Evolutionary conservation across 2,797 vertebrate genomes (phyloP), one percentile per base, ranked within the genome.

Genomic region (Cetoscarus ocellatus): DNA sequence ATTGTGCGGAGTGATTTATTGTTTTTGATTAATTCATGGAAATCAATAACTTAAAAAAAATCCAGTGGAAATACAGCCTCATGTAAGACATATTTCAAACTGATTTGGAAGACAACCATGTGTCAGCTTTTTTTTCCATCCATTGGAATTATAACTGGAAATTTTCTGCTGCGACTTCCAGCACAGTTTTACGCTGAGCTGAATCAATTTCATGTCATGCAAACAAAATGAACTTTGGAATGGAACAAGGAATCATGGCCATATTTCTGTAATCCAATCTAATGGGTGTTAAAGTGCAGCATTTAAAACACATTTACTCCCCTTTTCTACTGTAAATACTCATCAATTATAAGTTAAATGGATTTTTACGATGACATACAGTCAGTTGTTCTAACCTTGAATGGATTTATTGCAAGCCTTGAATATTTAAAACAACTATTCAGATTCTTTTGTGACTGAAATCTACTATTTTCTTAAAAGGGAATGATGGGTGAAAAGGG

Each of bases 401-500:
- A 11, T 12, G 7, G 9, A 55, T 13, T 36, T 57, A 8, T 48
- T 47, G 38, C 48, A 35, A 27, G 27, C 27, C 27, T 27, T 27
- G 27, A 27, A 27, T 27, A 27, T 27, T 27, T 27, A 27, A 2
- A 27, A 27, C 27, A 27, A 27, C 27, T 4, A 27, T 27, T 27
- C 27, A 27, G 27, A 27, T 27, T 27, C 27, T 27, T 27, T 27
- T 4, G 27, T 75, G 49, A 59, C 7, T 0, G 51, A 38, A 39
- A 62, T 45, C 27, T 34, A 6, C 51, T 65, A 1, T 66, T 52
- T 84, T 85, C 77, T 92, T 55, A 80, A 59, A 92, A 99, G 97
- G 98, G 98, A 27, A 82, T 92, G 15, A 96, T 91, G 78, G 97
- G 98, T 82, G 95, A 95, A 88, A 94, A 86, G 67, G 98, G 98